Base-by-base conservation (phyloP, 2,888 invertebrate genomes). In the Dynastes maya region DNA sequence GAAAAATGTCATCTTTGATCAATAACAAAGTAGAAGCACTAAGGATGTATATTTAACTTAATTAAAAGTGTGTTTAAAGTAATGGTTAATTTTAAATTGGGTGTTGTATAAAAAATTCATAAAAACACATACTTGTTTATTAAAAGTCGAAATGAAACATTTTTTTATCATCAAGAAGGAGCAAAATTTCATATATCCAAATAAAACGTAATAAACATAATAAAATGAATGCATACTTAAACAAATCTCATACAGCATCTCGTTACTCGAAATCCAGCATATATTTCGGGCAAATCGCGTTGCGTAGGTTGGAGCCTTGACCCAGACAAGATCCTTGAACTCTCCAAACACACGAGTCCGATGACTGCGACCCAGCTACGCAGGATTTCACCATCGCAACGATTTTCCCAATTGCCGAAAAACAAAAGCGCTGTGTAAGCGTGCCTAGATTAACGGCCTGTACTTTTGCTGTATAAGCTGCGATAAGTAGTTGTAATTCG, bases 271-370 rank as follows among this genome's bases (percentile, higher is more conserved):
- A 45, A 45, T 29, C 63, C 13, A n/a, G 0, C 3, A 8, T 40
- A 71, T 58, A 58, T 71, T 55, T 71, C 22, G 61, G 58, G 3
- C 16, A 53, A 77, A 79, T 45, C 37, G 53, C 53, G 58, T 13
- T 79, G 72, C 72, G 76, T 78, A 80, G 80, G 75, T 53, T 81
- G 80, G 83, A 84, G 82, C 86, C 86, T 86, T 86, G 86, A 86
- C 86, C 86, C 85, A 83, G 81, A 82, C 81, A 82, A 81, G 83
- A 85, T 84, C 86, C 86, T 86, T 86, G 86, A 86, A 86, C 85
- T 84, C 83, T 80, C 65, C 22, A 40, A 61, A 72, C 58, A 45
- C 55, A 68, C 51, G 79, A 79, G 37, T 61, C 51, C 71, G 75
- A 53, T 55, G 78, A 40, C 72, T 71, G 67, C 68, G 75, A 64